Evolutionary conservation across 2,888 invertebrate species (phyloP).

Genomic region (Teleiodes luculella): DNA sequence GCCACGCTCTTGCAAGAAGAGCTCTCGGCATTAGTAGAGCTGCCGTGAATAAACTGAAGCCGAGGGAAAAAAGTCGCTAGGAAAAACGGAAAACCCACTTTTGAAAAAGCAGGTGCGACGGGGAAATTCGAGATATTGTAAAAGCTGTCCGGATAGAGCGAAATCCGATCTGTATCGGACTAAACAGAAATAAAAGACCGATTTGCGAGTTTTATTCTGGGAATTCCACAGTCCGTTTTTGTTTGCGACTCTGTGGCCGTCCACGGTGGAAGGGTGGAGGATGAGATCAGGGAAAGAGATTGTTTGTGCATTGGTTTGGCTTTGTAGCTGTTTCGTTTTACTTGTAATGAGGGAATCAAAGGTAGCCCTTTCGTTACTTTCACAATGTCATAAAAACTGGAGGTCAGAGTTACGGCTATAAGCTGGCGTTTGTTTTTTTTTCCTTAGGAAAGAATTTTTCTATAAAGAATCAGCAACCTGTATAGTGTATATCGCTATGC

Average conservation of each 20-base stretch:
- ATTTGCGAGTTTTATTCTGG: slow-evolving; percentile 24
- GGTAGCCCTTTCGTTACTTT: too few relatives aligned
- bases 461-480: too few relatives aligned
- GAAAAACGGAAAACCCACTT: slow-evolving; percentile 28
- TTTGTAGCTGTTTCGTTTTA: neutral
- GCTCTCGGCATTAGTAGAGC: slow-evolving; percentile 32
- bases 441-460: too few relatives aligned
- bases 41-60: slow-evolving; percentile 31
- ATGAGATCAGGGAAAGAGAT: neutral
- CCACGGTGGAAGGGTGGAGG: neutral
- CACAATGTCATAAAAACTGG: neutral
- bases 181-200: slow-evolving; percentile 26
- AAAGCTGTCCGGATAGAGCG: slow-evolving; percentile 11
- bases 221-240: slow-evolving; percentile 8
- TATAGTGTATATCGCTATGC: too few relatives aligned
- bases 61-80: slow-evolving; percentile 23
- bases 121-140: slow-evolving; percentile 15
- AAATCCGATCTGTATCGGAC: slow-evolving; percentile 27
- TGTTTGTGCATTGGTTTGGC: slow-evolving; percentile 1
- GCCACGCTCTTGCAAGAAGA: slow-evolving; percentile 24
- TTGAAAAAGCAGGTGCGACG: slow-evolving; percentile 20
- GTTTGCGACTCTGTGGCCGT: neutral
- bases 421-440: too few relatives aligned
- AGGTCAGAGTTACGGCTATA: neutral
- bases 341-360: neutral